Base-by-base conservation (phyloP, 1,140 invertebrate genomes). In the Melipona quadrifasciata region DNA sequence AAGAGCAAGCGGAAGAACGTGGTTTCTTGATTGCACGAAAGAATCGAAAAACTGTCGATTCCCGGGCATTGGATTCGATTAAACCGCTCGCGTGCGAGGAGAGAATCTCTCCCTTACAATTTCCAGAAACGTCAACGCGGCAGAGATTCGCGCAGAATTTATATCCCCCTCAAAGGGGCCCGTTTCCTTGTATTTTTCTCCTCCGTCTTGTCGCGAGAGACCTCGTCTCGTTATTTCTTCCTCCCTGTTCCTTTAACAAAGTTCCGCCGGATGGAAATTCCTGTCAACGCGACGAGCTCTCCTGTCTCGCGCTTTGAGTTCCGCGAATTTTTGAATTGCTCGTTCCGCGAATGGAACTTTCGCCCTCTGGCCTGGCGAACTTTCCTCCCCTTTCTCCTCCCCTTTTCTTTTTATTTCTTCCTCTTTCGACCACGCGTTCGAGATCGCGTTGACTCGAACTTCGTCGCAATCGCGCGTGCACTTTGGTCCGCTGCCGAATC, bases 211-310 rank as follows among this genome's bases (percentile, higher is more conserved):
- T n/a, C 31, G 67, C 64, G 24, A 47, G 27, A 27, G 6, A 47
- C 39, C 8, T 47, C 47, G 39, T 57, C 57, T 80, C 51, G 82
- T 84, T 79, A 84, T 79, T 72, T 55, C 55, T 17, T 27, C n/a
- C 71, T 6, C n/a, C 31, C 12, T 72, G 24, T 80, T 31, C n/a
- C 31, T 16, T 39, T 57, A 73, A 65, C 31, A 84, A 76, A 55
- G 53, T 82, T n/a, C n/a, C n/a, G n/a, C n/a, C n/a, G n/a, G n/a
- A 31, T 34, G 68, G 73, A 81, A 27, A 57, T 74, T 31, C 31
- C 34, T 57, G 19, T 12, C 51, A 31, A 21, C 53, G 72, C 21
- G 27, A 31, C 17, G 53, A 74, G 53, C 24, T 55, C 34, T 74
- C 70, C 39, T 8, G 55, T 81, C 57, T 24, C 70, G n/a, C 27